Evolutionary conservation across 2,113 vertebrate genomes (phyloP), one percentile per base, ranked within the genome.

Genomic region (Suricata suricatta): DNA sequence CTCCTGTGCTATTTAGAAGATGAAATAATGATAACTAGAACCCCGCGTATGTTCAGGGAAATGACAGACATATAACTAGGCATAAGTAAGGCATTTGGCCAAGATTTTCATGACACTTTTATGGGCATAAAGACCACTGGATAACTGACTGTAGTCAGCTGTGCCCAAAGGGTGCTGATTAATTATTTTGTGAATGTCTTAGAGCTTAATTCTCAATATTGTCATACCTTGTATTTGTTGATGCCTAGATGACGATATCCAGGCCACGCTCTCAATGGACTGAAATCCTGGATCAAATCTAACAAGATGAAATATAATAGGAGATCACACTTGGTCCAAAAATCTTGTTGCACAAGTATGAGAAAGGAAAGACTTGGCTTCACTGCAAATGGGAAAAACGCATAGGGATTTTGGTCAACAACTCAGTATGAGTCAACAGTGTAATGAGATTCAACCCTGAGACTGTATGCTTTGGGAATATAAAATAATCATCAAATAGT

Each of bases 391-490:
- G 63, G 52, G 87, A 29, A 94, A 95, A 95, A n/a, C 41, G 82
- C 19, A 41, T 35, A 87, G 85, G 72, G 41, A 80, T 93, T 94
- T 81, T 90, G n/a, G 16, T 85, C 71, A 88, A 1, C 57, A 84
- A n/a, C 57, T 95, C 87, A 74, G 0, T 90, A 57, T 94, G 96
- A 96, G 81, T 93, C 74, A 80, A 44, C 74, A 90, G 63, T 86
- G 7, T 85, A 90, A 52, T 74, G 23, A 77, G 68, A 88, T 41
- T 94, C 44, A 88, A 12, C 86, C 71, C 82, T 93, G 52, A 94
- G 86, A 86, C 33, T 81, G 17, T 63, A 9, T 94, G 95, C 64
- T 97, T 91, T 66, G 68, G 89, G 86, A 91, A 88, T 94, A 91
- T 88, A 83, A 95, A 97, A 76, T 91, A 86, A 86, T 94, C 89